These are phyloP conservation scores for Volucella inflata DNA, from an alignment of 2,888 invertebrate species.

Conservation along the genomic window DNA sequence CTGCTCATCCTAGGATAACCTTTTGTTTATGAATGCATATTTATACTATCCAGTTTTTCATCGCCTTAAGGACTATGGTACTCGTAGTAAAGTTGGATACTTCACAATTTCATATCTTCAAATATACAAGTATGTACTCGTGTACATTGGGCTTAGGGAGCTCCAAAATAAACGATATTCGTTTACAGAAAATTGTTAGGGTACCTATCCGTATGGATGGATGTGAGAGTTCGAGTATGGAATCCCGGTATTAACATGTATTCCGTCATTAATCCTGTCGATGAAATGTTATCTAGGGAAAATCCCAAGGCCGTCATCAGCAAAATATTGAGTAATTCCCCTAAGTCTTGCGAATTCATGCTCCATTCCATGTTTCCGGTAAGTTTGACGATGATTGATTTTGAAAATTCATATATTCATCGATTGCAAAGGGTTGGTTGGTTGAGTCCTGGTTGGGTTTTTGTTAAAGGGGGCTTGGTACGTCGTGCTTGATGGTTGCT, in stretches of 20 bases:
- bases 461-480: too few relatives aligned
- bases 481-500: background rate
- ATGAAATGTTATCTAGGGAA: slow-evolving; percentile 4
- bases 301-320: background rate
- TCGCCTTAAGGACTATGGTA: background rate
- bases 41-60: background rate
- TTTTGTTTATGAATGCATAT: slow-evolving; percentile 67
- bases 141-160: background rate
- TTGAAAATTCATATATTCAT: slow-evolving; percentile 53
- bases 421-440: slow-evolving; percentile 41
- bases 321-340: slow-evolving; percentile 37
- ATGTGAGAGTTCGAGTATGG: background rate
- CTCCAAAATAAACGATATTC: slow-evolving; percentile 26
- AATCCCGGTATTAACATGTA: slow-evolving; percentile 42
- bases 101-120: too few relatives aligned
- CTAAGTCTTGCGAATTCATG: slow-evolving; percentile 26
- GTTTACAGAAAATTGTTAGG: slow-evolving; percentile 8
- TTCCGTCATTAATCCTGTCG: slow-evolving; percentile 42
- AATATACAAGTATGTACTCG: background rate
- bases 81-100: background rate
- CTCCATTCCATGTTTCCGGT: slow-evolving; percentile 39
- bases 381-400: slow-evolving; percentile 64
- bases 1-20: slow-evolving; percentile 23
- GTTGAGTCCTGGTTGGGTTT: too few relatives aligned
- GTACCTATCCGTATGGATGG: background rate